A percentile compares a stretch with the other conserved stretches of the same genome.
These are phyloP conservation scores for Aplocera efformata DNA, from an alignment of 2,888 invertebrate species.

Conservation along the genomic window DNA sequence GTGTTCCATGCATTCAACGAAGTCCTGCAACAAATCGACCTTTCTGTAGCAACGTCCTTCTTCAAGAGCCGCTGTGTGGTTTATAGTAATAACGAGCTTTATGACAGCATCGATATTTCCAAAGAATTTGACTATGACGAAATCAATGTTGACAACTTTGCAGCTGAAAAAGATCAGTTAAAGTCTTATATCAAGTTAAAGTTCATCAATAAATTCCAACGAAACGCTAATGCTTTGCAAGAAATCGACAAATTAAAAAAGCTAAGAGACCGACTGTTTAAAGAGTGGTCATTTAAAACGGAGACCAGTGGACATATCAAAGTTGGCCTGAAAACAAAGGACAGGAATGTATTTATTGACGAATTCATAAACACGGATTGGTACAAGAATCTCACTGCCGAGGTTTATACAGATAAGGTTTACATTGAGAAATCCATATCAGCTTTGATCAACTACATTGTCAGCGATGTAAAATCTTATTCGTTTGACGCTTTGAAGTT, in stretches of 20 bases:
- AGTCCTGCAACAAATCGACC: constrained; percentile 17
- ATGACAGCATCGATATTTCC: constrained; percentile 36
- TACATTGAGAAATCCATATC: constrained; percentile 41
- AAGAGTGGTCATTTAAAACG: constrained; percentile 20
- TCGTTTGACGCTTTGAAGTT: constrained; percentile 44
- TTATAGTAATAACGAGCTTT: constrained; percentile 34
- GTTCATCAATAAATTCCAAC: constrained; percentile 31
- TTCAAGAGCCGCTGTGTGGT: constrained; percentile 34
- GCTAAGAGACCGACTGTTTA: constrained; percentile 31
- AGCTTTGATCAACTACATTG: constrained; percentile 47
- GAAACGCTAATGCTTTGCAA: constrained; percentile 25
- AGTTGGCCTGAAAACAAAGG: constrained; percentile 28
- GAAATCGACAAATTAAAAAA: constrained; percentile 42
- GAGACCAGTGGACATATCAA: background rate
- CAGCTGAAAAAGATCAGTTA: constrained; percentile 31
- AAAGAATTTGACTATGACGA: constrained; percentile 38
- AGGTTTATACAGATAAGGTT: constrained; percentile 21
- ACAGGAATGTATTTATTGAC: constrained; percentile 30
- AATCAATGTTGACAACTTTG: constrained; percentile 37
- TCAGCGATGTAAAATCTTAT: constrained; percentile 41
- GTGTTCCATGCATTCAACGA: constrained; percentile 35
- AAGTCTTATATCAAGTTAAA: constrained; percentile 44
- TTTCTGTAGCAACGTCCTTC: constrained; percentile 36
- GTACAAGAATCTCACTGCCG: constrained; percentile 31
- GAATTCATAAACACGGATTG: constrained; percentile 32